phyloP scores from a whole-genome alignment of 1,140 invertebrate species.

The Chironomus striatipennis region DNA sequence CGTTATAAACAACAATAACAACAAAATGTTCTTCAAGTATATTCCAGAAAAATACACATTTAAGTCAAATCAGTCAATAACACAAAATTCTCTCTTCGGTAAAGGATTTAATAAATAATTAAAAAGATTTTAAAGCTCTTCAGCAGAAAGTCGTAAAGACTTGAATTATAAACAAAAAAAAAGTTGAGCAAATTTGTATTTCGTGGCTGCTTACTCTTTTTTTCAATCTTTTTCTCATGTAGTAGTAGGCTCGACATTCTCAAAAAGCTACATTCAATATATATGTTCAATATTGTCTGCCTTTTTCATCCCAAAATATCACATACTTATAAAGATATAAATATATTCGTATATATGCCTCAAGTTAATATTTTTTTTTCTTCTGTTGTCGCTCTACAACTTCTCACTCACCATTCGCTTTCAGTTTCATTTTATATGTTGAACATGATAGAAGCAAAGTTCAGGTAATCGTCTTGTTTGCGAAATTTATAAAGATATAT shows the following conservation, averaged over 20 bases:
- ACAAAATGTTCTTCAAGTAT: too few relatives aligned
- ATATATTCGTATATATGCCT: neutral
- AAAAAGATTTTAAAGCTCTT: neutral
- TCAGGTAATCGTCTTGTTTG: conserved; percentile 17
- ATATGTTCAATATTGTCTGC: neutral
- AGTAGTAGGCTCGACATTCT: conserved; percentile 1
- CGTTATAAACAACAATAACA: too few relatives aligned
- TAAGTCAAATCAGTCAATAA: too few relatives aligned
- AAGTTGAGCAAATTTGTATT: too few relatives aligned
- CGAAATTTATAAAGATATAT: neutral
- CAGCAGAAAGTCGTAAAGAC: neutral
- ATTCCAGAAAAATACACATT: too few relatives aligned
- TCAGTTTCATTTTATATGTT: conserved; percentile 25
- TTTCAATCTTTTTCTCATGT: neutral
- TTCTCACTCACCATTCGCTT: conserved; percentile 25
- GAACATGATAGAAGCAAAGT: conserved; percentile 24
- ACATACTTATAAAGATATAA: neutral
- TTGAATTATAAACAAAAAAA: neutral
- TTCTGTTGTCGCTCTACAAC: conserved; percentile 11
- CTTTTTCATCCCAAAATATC: neutral
- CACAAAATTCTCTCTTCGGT: too few relatives aligned
- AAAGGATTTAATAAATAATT: too few relatives aligned
- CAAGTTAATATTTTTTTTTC: conserved; percentile 14
- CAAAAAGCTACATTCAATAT: neutral
- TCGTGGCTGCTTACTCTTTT: neutral